Evolutionary conservation across 2,113 vertebrate genomes (phyloP).

Genomic region (Phocoena phocoena): DNA sequence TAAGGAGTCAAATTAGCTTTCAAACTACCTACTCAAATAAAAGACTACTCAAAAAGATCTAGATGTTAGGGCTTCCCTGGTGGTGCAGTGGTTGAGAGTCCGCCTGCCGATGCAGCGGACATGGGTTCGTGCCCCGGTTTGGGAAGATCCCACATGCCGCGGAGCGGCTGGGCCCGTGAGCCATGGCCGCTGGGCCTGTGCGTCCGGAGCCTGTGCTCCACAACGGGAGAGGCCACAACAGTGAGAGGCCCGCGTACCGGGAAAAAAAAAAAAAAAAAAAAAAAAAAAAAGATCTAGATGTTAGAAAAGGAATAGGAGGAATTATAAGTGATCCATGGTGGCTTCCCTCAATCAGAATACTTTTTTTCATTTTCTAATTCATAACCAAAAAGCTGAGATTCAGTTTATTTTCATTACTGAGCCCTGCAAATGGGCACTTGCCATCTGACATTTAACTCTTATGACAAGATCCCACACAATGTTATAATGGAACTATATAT

Average conservation of each 20-base stretch:
- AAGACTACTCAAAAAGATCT: not conserved
- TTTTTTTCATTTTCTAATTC: not conserved
- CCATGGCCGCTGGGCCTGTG: too few species aligned
- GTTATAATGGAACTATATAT: not conserved
- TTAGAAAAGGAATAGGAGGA: not conserved
- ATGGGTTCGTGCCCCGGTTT: too few species aligned
- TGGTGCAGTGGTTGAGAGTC: too few species aligned
- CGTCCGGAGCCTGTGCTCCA: too few species aligned
- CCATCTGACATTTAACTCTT: not conserved
- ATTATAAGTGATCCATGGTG: too few species aligned
- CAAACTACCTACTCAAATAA: not conserved
- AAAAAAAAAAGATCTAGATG: not conserved
- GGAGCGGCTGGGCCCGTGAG: too few species aligned
- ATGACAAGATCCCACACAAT: not conserved
- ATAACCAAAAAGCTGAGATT: not conserved
- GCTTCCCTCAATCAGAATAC: not conserved
- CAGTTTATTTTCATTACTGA: not conserved
- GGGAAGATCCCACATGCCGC: too few species aligned
- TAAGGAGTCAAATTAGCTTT: not conserved
- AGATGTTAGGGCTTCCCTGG: too few species aligned
- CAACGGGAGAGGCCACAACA: too few species aligned
- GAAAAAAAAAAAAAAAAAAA: too few species aligned
- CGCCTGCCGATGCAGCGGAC: too few species aligned
- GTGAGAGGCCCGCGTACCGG: too few species aligned
- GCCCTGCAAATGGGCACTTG: not conserved